A percentile compares a stretch with the other conserved stretches of the same genome.
These are phyloP conservation scores for Rissa tridactyla DNA, from an alignment of 2,113 vertebrate genomes.

Conservation along the genomic window DNA sequence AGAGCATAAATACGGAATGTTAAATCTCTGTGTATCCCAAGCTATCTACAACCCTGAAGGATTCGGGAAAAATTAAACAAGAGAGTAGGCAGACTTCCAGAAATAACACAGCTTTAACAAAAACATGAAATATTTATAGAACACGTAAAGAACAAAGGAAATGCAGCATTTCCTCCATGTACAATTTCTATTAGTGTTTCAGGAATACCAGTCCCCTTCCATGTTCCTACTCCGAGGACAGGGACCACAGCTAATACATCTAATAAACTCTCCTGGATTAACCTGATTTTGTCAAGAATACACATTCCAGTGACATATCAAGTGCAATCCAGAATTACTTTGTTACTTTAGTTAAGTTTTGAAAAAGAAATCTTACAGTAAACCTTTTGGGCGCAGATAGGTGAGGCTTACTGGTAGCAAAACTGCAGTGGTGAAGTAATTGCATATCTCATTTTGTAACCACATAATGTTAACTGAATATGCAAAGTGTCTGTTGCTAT, in stretches of 20 bases:
- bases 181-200: background rate
- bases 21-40: slow-evolving; percentile 64
- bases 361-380: background rate
- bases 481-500: background rate
- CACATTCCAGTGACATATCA: background rate
- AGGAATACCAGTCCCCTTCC: background rate
- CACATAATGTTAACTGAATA: background rate
- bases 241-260: background rate
- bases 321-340: background rate
- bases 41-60: slow-evolving; percentile 56
- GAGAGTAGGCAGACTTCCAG: slow-evolving; percentile 66
- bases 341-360: background rate
- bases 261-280: background rate
- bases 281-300: background rate
- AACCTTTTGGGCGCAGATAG: background rate
- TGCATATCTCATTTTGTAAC: background rate
- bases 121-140: slow-evolving; percentile 74
- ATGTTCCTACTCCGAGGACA: background rate
- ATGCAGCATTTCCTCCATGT: slow-evolving; percentile 52
- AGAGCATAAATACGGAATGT: slow-evolving; percentile 49
- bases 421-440: background rate
- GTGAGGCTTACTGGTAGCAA: background rate
- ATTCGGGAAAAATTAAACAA: slow-evolving; percentile 62
- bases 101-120: slow-evolving; percentile 72
- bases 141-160: slow-evolving; percentile 70